These are phyloP conservation scores for Danaus plexippus DNA, from an alignment of 1,140 invertebrate species.

Conservation along the genomic window DNA sequence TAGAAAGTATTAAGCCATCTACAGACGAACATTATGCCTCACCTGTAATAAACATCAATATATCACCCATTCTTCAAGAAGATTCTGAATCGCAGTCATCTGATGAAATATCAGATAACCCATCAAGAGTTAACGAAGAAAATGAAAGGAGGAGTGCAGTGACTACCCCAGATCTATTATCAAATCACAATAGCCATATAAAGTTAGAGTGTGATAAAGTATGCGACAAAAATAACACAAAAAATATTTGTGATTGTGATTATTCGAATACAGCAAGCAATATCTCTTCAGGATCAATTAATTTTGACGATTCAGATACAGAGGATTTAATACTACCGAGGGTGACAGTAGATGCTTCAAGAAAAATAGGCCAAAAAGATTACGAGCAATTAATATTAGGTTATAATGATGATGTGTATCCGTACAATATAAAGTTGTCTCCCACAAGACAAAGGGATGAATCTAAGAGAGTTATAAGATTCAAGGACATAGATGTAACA, in stretches of 20 bases:
- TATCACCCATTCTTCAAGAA: conserved; percentile 61
- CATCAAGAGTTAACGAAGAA: neutral
- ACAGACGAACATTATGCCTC: conserved; percentile 29
- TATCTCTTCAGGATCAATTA: conserved; percentile 1
- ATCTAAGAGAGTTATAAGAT: conserved; percentile 40
- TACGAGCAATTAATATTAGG: conserved; percentile 57
- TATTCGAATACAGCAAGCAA: conserved; percentile 4
- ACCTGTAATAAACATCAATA: conserved; percentile 71
- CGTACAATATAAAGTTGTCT: conserved; percentile 56
- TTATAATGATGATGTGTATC: conserved; percentile 43
- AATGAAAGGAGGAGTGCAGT: conserved; percentile 17
- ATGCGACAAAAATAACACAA: conserved; percentile 11
- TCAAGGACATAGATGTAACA: conserved; percentile 34
- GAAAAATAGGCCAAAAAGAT: conserved; percentile 27
- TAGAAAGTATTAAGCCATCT: conserved; percentile 25
- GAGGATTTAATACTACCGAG: conserved; percentile 40
- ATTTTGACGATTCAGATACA: conserved; percentile 37
- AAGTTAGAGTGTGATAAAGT: too few species aligned
- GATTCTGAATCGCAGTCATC: conserved; percentile 59
- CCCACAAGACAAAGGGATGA: conserved; percentile 36
- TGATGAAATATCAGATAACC: conserved; percentile 35
- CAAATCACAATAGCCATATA: conserved; percentile 31
- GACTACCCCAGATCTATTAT: conserved; percentile 44
- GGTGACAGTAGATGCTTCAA: conserved; percentile 27
- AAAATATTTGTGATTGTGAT: conserved; percentile 6